Evolutionary conservation across 1,140 invertebrate genomes (phyloP), one percentile per base, ranked within the genome.

Genomic region (Hyles vespertilio): DNA sequence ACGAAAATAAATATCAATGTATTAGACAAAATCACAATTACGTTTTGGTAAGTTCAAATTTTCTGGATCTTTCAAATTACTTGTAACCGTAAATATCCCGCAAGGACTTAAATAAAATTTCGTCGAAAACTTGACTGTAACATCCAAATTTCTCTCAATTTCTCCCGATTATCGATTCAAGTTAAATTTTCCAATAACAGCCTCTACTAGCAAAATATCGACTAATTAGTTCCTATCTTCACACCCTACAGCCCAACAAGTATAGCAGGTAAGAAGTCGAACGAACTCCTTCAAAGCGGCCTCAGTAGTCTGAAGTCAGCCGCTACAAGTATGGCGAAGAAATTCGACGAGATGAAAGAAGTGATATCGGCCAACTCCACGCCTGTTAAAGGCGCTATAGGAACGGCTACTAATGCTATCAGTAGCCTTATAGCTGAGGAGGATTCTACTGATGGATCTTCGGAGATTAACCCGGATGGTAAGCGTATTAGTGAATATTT

Each of bases 271-370:
- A 96, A 96, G 84, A 97, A 97, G 76, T 96, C 95, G 0, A 96
- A 96, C 77, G 96, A 98, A 86, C 89, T 97, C 44, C 92, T 97
- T 44, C 94, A 96, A 80, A 96, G 95, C 22, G 95, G 95, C 40
- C 89, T 97, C 12, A 96, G 94, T 75, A 96, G 94, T 74, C 90
- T 97, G 11, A 96, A 96, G 81, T 95, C 94, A 36, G 96, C 96
- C 0, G 96, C 96, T 2, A 96, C 92, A 12, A 94, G 94, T 45
- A 92, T 97, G 57, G 95, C 93, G 9, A 96, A 96, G 69, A 98
- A 98, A 79, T 94, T 98, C 60, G 96, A 97, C 74, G 96, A 98
- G 86, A 94, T 98, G 74, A 98, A 98, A 82, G 96, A 97, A 80
- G 96, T 95, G 8, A 97, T 98, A 63, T 96, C 95, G 3, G 93